Percentiles rank a stretch among this genome's conserved stretches.
These are phyloP conservation scores for Bursaphelenchus mucronatus DNA, from an alignment of 1,140 invertebrate genomes.

Conservation along the genomic window DNA sequence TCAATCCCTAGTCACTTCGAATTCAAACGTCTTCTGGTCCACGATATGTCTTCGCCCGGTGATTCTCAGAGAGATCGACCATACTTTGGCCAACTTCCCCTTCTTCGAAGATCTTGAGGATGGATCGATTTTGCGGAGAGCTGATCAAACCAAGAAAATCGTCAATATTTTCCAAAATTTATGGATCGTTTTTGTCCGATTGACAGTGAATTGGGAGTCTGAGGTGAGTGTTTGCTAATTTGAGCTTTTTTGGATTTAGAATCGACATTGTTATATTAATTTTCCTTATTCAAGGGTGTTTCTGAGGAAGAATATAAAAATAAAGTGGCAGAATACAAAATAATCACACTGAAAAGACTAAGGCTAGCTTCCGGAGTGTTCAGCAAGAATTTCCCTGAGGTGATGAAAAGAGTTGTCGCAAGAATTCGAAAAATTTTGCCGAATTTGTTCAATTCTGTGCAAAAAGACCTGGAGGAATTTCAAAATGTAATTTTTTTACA, in stretches of 20 bases:
- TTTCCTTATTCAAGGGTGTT: slow-evolving; percentile 9
- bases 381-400: slow-evolving; percentile 3
- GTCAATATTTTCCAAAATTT: neutral
- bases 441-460: neutral
- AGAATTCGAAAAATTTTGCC: slow-evolving; percentile 11
- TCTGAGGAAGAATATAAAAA: slow-evolving; percentile 1
- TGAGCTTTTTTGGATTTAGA: neutral
- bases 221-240: neutral
- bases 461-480: too few relatives aligned
- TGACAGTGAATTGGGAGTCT: slow-evolving; percentile 3
- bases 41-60: neutral
- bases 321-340: neutral
- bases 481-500: too few relatives aligned
- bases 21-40: slow-evolving; percentile 18
- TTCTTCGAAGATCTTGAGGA: slow-evolving; percentile 11
- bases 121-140: neutral
- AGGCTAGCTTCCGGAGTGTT: neutral
- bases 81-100: neutral
- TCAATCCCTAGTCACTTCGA: slow-evolving; percentile 1
- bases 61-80: slow-evolving; percentile 8
- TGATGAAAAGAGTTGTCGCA: neutral
- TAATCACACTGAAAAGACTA: neutral
- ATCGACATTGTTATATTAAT: neutral
- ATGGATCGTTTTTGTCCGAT: slow-evolving; percentile 3
- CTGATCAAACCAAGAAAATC: neutral